A percentile compares a stretch with the other conserved stretches of the same genome.
phyloP scores from a whole-genome alignment of 2,797 vertebrate species.

The Pangasius macronema region DNA sequence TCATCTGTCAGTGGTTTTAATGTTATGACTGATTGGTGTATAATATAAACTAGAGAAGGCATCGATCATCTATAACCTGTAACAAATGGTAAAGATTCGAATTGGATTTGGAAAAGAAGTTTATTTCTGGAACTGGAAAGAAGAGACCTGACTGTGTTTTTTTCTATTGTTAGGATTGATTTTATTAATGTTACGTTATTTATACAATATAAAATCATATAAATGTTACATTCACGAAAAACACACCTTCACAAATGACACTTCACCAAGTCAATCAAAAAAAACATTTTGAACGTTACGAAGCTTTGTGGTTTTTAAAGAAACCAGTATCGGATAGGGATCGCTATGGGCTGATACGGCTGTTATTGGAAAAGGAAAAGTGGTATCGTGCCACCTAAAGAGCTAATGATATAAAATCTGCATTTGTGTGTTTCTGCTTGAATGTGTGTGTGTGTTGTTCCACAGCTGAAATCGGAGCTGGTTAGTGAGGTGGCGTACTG shows the following conservation, averaged over 20 bases:
- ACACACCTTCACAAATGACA: too few relatives aligned
- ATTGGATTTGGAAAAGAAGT: neutral
- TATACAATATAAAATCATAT: too few relatives aligned
- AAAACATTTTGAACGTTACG: too few relatives aligned
- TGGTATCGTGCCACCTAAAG: neutral
- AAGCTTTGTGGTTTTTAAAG: neutral
- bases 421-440: neutral
- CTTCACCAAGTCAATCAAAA: too few relatives aligned
- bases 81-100: neutral
- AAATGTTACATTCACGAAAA: too few relatives aligned
- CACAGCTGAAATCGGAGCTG: constrained; percentile 86
- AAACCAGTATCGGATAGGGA: neutral
- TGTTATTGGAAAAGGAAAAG: neutral
- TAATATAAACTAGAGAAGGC: neutral
- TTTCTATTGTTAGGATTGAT: too few relatives aligned
- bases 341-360: neutral
- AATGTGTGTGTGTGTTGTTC: constrained; percentile 46
- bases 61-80: neutral
- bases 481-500: constrained; percentile 90
- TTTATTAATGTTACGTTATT: too few relatives aligned
- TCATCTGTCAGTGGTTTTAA: too few relatives aligned
- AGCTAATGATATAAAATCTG: constrained; percentile 17
- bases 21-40: too few relatives aligned
- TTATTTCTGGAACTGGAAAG: neutral
- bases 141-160: too few relatives aligned